These are phyloP conservation scores for Ptychobarbus kaznakovi DNA, from an alignment of 2,797 vertebrate species.

Conservation along the genomic window DNA sequence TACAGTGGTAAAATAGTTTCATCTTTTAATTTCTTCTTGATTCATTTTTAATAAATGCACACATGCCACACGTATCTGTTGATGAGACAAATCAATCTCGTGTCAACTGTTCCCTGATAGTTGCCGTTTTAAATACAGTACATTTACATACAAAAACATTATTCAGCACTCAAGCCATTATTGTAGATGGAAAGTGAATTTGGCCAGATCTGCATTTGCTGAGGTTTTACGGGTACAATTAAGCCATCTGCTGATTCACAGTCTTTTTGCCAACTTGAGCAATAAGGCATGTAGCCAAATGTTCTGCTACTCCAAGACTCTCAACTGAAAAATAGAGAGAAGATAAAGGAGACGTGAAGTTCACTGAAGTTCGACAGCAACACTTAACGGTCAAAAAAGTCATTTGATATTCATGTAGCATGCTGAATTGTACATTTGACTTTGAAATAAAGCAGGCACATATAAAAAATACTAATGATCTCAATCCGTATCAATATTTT, in stretches of 20 bases:
- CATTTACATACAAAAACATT: background rate
- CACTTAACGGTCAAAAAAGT: background rate
- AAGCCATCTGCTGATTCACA: slow-evolving; percentile 53
- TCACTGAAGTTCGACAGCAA: background rate
- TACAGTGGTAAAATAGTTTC: background rate
- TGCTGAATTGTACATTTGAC: too few species aligned
- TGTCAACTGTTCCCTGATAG: slow-evolving; percentile 63
- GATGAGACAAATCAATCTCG: slow-evolving; percentile 63
- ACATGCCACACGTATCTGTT: background rate
- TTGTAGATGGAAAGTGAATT: slow-evolving; percentile 7
- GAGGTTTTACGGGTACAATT: slow-evolving; percentile 27
- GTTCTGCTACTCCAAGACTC: slow-evolving; percentile 74
- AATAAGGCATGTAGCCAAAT: slow-evolving; percentile 69
- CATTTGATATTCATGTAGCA: background rate
- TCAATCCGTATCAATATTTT: background rate
- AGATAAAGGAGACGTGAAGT: background rate
- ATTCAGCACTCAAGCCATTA: background rate
- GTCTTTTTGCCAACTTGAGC: slow-evolving; percentile 68
- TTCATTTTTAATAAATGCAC: background rate
- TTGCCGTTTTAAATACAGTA: background rate
- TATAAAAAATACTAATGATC: background rate
- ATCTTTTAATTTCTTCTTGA: slow-evolving; percentile 50
- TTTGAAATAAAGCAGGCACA: slow-evolving; percentile 54
- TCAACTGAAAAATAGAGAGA: background rate
- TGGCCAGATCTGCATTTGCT: background rate